Percentiles rank a stretch among this genome's conserved stretches.
Evolutionary conservation across 1,140 invertebrate species (phyloP).

Genomic region (Drosophila sucinea): DNA sequence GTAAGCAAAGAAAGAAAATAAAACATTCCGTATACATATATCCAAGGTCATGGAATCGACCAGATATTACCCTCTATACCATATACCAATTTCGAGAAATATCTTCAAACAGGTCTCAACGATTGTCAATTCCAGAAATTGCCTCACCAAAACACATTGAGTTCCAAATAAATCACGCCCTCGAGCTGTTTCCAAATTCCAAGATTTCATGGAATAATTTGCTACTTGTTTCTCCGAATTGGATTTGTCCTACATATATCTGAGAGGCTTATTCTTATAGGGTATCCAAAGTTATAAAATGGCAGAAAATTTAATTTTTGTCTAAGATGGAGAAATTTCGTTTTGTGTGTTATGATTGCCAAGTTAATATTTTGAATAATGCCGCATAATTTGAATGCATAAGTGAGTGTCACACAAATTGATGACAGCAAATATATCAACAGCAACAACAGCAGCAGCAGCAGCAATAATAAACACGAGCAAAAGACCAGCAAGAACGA

Average conservation of each 20-base stretch:
- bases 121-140: too few species aligned
- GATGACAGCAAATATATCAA: constrained; percentile 53
- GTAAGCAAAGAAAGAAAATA: constrained; percentile 16
- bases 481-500: constrained; percentile 1
- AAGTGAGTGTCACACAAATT: constrained; percentile 51
- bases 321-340: constrained; percentile 32
- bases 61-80: neutral
- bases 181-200: too few species aligned
- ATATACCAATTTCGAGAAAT: neutral
- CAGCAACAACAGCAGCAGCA: constrained; percentile 43
- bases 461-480: constrained; percentile 19
- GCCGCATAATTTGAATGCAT: constrained; percentile 66
- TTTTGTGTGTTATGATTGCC: constrained; percentile 45
- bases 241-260: too few species aligned
- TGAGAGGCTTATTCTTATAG: neutral
- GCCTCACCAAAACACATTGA: too few species aligned
- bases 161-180: too few species aligned
- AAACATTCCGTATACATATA: neutral
- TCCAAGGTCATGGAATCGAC: neutral
- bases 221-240: too few species aligned
- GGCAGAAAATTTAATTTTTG: constrained; percentile 58
- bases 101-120: too few species aligned
- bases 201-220: too few species aligned
- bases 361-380: constrained; percentile 78
- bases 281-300: constrained; percentile 5